Evolutionary conservation across 2,888 invertebrate genomes (phyloP).

Genomic region (Tolmerus cingulatus): DNA sequence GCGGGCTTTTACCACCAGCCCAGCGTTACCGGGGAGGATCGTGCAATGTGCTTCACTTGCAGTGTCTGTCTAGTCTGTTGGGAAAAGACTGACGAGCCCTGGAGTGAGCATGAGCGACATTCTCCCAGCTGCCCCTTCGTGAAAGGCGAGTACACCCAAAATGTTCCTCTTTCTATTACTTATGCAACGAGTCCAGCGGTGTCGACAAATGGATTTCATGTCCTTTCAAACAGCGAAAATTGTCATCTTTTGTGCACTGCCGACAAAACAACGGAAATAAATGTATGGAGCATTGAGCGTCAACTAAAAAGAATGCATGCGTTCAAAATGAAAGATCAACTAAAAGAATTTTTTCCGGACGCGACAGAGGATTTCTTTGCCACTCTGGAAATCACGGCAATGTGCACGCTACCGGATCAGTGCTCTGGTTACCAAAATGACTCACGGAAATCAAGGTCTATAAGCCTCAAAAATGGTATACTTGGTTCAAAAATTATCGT

Average conservation of each 20-base stretch:
- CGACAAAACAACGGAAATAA: slow-evolving; percentile 72
- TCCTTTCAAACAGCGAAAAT: slow-evolving; percentile 70
- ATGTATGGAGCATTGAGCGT: slow-evolving; percentile 84
- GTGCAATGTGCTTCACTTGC: slow-evolving; percentile 96
- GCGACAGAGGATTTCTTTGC: slow-evolving; percentile 13
- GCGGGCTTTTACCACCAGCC: slow-evolving; percentile 97
- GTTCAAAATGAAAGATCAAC: slow-evolving; percentile 61
- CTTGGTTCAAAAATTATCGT: slow-evolving; percentile 59
- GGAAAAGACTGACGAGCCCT: slow-evolving; percentile 97
- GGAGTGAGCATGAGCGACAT: slow-evolving; percentile 96
- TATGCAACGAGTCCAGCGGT: slow-evolving; percentile 83
- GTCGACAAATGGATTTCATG: slow-evolving; percentile 66
- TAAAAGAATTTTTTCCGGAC: slow-evolving; percentile 57
- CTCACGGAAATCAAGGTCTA: slow-evolving; percentile 58
- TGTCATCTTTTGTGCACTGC: slow-evolving; percentile 69
- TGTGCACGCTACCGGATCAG: slow-evolving; percentile 76
- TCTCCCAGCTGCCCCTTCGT: slow-evolving; percentile 94
- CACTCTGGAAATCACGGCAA: slow-evolving; percentile 69
- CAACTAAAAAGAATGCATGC: slow-evolving; percentile 76
- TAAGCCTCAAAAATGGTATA: slow-evolving; percentile 54
- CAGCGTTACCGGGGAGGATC: slow-evolving; percentile 86
- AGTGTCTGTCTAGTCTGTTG: slow-evolving; percentile 94
- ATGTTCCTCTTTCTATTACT: slow-evolving; percentile 88
- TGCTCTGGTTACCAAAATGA: slow-evolving; percentile 48
- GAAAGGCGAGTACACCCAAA: slow-evolving; percentile 93